Base-by-base conservation (phyloP, 2,888 invertebrate genomes). In the Notodonta dromedarius region DNA sequence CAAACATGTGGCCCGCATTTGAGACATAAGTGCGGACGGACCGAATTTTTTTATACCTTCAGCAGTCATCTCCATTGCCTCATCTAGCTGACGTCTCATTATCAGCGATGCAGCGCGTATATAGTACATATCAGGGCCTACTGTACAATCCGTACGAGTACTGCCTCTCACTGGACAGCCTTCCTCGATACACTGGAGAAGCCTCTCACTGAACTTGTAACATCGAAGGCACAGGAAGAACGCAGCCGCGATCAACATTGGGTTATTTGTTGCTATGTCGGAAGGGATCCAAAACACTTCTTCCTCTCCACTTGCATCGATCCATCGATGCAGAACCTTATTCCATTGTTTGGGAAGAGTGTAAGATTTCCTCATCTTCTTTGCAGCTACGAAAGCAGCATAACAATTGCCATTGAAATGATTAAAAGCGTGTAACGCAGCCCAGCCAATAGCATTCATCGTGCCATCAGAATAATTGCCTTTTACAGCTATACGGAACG, bases 211-310 rank as follows among this genome's bases (percentile, higher is more conserved):
- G 65, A 93, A 88, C 59, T 79, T 82, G 67, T 80, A 93, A 65
- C 91, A 91, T 54, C 90, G 80, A 46, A 93, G 80, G 66, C 92
- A 92, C 42, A 93, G 80, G 69, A 93, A 93, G 67, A 93, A 91
- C 5, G 93, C 89, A 56, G 93, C 86, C n/a, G 92, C 83, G 42
- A 91, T 80, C 50, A 93, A 60, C 9, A 93, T 70, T 14, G 93
- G 92, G 67, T 91, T 86, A 16, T 76, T 63, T 24, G 72, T 63
- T 60, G 74, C 62, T 44, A 93, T 58, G 4, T 77, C 68, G 12
- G 73, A 66, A 5, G 93, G 93, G 48, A 80, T 75, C 93, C 93
- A 93, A 72, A 80, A 85, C 4, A 79, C 69, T 80, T 93, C 92
- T 77, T 93, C 91, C 70, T 91, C 86, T 1, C 93, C 93, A 62